Evolutionary conservation across 53 echinoderm and acorn worm species (phyloP).

Genomic region (Henricia sp.): DNA sequence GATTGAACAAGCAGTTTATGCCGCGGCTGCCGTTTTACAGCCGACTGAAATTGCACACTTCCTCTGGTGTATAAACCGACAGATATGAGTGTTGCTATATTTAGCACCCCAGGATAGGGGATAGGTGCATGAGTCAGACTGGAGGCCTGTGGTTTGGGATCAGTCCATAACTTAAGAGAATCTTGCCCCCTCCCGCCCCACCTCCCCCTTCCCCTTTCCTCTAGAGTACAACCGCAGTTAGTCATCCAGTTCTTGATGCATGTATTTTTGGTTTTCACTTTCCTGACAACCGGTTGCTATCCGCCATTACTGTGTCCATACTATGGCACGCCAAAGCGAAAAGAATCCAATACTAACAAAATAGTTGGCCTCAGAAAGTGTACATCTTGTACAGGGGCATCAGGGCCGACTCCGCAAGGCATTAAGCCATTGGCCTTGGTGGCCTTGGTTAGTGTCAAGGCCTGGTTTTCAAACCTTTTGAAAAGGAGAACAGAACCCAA

Average conservation of each 20-base stretch:
- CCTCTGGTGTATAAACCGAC: conserved; percentile 7
- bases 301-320: too few relatives aligned
- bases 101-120: conserved; percentile 6
- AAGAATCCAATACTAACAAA: too few relatives aligned
- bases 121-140: conserved; percentile 43
- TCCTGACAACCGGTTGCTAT: too few relatives aligned
- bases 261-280: too few relatives aligned
- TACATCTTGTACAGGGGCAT: too few relatives aligned
- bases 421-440: too few relatives aligned
- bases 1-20: conserved; percentile 19
- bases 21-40: conserved; percentile 3
- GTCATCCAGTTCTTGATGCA: not conserved
- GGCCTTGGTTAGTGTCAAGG: too few relatives aligned
- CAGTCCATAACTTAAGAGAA: not conserved
- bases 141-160: not conserved
- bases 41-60: conserved; percentile 17
- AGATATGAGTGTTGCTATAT: conserved; percentile 20
- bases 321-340: too few relatives aligned
- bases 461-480: too few relatives aligned
- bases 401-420: too few relatives aligned
- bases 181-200: not conserved
- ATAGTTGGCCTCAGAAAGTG: too few relatives aligned
- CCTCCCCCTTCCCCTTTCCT: not conserved
- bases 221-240: not conserved
- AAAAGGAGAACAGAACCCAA: too few relatives aligned